Evolutionary conservation across 2,888 invertebrate species (phyloP), one percentile per base, ranked within the genome.

Genomic region (Apoda limacodes): DNA sequence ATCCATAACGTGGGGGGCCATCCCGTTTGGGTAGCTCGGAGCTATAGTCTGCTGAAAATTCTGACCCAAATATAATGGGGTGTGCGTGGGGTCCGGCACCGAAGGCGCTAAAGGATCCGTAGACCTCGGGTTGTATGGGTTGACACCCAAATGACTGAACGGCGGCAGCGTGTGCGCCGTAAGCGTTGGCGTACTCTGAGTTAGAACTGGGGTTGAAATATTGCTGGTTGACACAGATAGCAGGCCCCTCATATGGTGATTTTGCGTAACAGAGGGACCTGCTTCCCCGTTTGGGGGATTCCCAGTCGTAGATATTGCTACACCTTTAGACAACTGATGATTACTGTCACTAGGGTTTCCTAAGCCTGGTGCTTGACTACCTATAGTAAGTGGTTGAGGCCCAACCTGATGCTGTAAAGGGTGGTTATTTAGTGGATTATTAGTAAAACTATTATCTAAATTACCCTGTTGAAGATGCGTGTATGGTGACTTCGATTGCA

Each of bases 241-340:
- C 92, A 92, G 92, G 92, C 91, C 92, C 91, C 92, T 90, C 92
- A 90, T 83, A 82, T 84, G 87, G 82, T 88, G 85, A 84, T 86
- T 89, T 88, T 86, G 87, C 83, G 87, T 86, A 85, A 86, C 89
- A 88, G 92, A 92, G 90, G 89, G 92, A 90, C 92, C 92, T 92
- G 92, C 92, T 86, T 90, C 89, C 91, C 91, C 91, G 92, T 93
- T 93, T 92, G 92, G 92, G 92, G 92, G 89, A 92, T 90, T 90
- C 82, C 86, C 70, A 75, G 85, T 55, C 78, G 72, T 83, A 69
- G 78, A 56, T 52, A 80, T 70, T 60, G 68, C 40, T 43, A 59
- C 58, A 48, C 61, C 58, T 58, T 75, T 78, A 37, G 71, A 58
- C 29, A 57, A 61, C 46, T 71, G 76, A 49, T 74, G 74, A 55